Percentiles rank a stretch among this genome's conserved stretches.
phyloP scores from a whole-genome alignment of 2,797 vertebrate species.

The Numenius phaeopus region DNA sequence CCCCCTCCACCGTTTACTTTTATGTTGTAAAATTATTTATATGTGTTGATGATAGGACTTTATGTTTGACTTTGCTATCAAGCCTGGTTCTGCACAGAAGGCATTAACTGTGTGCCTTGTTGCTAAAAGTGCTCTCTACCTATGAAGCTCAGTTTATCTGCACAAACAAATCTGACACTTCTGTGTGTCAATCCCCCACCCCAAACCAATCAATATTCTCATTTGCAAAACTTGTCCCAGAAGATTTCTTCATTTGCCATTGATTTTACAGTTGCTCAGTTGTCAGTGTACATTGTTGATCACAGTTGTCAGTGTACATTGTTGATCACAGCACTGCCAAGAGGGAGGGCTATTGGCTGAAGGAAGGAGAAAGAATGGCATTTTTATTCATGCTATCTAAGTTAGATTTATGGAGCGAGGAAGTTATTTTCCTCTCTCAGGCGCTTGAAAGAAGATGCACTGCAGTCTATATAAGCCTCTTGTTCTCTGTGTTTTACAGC shows the following conservation, averaged over 20 bases:
- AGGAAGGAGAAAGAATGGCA: neutral
- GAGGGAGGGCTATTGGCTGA: neutral
- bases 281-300: neutral
- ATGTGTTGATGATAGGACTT: neutral
- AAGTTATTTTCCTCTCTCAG: slow-evolving; percentile 20
- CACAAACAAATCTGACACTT: neutral
- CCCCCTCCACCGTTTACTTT: neutral
- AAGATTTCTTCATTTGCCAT: neutral
- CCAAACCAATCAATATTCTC: neutral
- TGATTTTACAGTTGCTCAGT: slow-evolving; percentile 12
- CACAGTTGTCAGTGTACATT: neutral
- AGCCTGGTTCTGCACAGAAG: neutral
- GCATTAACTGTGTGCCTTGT: neutral
- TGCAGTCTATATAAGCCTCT: neutral
- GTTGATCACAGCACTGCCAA: neutral
- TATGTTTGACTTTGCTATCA: neutral
- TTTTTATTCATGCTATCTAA: slow-evolving; percentile 3
- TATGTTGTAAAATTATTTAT: neutral
- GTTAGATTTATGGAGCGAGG: slow-evolving; percentile 9
- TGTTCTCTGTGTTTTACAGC: slow-evolving; percentile 17
- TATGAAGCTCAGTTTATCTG: neutral
- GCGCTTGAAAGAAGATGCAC: neutral
- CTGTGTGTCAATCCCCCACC: neutral
- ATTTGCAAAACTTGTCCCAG: neutral
- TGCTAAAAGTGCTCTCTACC: neutral